Evolutionary conservation across 2,113 vertebrate genomes (phyloP).

Genomic region (Nesoenas mayeri): DNA sequence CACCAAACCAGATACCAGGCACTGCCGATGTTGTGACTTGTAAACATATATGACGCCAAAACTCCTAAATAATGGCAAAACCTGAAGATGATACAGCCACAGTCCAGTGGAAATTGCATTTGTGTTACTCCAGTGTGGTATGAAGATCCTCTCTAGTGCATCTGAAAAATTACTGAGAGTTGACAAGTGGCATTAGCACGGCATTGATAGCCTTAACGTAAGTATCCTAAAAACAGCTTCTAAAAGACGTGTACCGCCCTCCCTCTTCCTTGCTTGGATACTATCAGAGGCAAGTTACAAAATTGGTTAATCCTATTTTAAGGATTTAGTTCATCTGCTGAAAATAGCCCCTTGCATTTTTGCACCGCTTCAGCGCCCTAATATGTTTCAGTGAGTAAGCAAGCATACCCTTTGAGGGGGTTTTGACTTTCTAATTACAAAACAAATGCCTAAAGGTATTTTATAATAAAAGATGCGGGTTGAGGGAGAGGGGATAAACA

Average conservation of each 20-base stretch:
- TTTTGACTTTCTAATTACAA: slow-evolving; percentile 64
- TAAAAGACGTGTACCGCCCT: fast-evolving
- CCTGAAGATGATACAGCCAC: background rate
- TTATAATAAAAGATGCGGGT: background rate
- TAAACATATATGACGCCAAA: background rate
- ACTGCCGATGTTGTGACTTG: background rate
- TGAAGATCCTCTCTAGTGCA: background rate
- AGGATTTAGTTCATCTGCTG: slow-evolving; percentile 29
- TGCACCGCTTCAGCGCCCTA: slow-evolving; percentile 18
- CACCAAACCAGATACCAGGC: background rate
- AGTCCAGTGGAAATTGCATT: background rate
- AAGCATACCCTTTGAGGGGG: background rate
- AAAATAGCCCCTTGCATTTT: slow-evolving; percentile 28
- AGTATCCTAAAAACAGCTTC: background rate
- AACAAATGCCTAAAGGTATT: slow-evolving; percentile 57
- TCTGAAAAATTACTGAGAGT: background rate
- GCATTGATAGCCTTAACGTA: background rate
- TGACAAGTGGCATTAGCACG: background rate
- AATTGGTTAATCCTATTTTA: slow-evolving; percentile 31
- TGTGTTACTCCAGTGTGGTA: background rate
- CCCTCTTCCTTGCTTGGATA: background rate
- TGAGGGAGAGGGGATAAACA: background rate
- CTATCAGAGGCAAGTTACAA: slow-evolving; percentile 37
- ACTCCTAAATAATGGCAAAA: background rate
- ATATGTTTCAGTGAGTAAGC: slow-evolving; percentile 39